phyloP scores from a whole-genome alignment of 2,113 vertebrate species.

The Antidorcas marsupialis region DNA sequence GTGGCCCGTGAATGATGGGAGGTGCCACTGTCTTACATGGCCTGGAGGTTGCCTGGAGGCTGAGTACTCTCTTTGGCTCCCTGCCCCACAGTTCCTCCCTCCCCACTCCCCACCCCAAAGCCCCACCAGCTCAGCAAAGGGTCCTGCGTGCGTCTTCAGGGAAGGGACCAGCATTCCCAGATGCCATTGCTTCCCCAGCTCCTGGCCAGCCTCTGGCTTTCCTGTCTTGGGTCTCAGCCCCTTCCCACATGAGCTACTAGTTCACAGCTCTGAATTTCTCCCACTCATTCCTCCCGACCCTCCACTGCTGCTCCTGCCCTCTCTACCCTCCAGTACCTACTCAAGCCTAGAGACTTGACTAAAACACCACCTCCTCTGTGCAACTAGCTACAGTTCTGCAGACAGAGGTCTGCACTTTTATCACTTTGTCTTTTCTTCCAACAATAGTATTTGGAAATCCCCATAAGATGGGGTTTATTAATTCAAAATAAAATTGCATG shows the following conservation, averaged over 20 bases:
- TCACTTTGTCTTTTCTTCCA: background rate
- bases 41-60: background rate
- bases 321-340: background rate
- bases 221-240: background rate
- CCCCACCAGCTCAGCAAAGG: accelerated
- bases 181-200: accelerated
- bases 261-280: background rate
- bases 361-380: background rate
- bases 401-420: background rate
- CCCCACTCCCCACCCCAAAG: background rate
- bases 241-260: background rate
- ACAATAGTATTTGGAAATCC: background rate
- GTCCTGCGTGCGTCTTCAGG: background rate
- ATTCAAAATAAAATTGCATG: background rate
- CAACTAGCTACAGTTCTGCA: background rate
- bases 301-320: background rate
- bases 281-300: background rate
- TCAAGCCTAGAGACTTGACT: background rate
- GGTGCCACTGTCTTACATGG: no score
- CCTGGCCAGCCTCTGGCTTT: background rate
- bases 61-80: background rate
- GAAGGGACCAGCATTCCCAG: background rate
- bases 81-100: background rate
- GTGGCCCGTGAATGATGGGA: background rate
- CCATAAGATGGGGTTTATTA: background rate